A percentile compares a stretch with the other conserved stretches of the same genome.
These are phyloP conservation scores for Euphydryas editha DNA, from an alignment of 2,888 invertebrate genomes.

Conservation along the genomic window DNA sequence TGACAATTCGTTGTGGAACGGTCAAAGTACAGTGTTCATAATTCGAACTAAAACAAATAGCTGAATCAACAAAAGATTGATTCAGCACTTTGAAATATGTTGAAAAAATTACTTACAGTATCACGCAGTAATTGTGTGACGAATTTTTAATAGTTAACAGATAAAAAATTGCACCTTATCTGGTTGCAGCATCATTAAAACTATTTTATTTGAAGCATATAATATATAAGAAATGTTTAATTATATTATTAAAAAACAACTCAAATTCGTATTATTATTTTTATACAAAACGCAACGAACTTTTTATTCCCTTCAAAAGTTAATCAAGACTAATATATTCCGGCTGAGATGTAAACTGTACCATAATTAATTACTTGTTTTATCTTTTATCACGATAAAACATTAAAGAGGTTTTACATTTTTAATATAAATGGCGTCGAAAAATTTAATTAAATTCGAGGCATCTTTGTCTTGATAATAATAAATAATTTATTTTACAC, in stretches of 20 bases:
- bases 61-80: constrained; percentile 10
- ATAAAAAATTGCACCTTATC: too few relatives aligned
- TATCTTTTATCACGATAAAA: constrained; percentile 3
- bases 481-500: constrained; percentile 15
- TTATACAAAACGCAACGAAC: background rate
- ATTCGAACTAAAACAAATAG: constrained; percentile 11
- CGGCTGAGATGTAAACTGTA: background rate
- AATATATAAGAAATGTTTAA: too few relatives aligned
- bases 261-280: too few relatives aligned
- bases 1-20: constrained; percentile 5
- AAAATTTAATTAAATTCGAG: constrained; percentile 8
- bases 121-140: constrained; percentile 11
- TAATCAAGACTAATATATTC: background rate
- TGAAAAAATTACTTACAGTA: background rate
- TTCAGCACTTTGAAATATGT: background rate
- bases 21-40: constrained; percentile 27
- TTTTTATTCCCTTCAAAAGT: background rate
- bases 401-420: constrained; percentile 17
- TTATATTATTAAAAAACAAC: too few relatives aligned
- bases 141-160: constrained; percentile 3
- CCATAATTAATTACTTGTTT: background rate
- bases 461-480: constrained; percentile 14
- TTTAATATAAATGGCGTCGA: constrained; percentile 18
- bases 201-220: too few relatives aligned
- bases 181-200: too few relatives aligned